Base-by-base conservation (phyloP, 2,797 vertebrate species). In the Alosa sapidissima region DNA sequence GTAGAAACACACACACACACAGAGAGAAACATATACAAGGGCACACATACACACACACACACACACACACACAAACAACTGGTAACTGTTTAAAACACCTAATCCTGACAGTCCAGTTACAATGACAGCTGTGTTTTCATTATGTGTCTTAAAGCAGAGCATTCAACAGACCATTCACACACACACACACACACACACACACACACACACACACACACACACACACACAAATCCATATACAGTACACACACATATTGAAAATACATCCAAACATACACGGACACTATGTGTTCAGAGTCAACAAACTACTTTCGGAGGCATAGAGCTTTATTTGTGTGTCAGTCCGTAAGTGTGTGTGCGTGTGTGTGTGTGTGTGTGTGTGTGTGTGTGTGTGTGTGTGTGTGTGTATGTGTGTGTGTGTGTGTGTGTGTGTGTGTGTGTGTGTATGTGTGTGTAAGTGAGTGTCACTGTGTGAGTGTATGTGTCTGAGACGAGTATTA, bases 401-500 rank as follows among this genome's bases (percentile, higher is more conserved):
- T 47, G 16, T 4, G 65, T 41, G 68, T 72, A 21, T 28, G 2
- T 62, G 60, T n/a, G 62, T 36, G 62, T 33, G 9, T 33, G 62
- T 36, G 62, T 68, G 62, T 68, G 62, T 68, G 28, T 68, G 11
- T 72, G 65, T 72, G 10, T 14, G 28, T 36, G 65, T 41, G 36
- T 72, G 24, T 47, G 41, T 78, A 72, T 45, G 41, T n/a, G 19
- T 78, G 72, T 47, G 16, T 4, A 6, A 21, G 6, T 21, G 36
- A 6, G 19, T 78, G 72, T 78, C 36, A 6, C 1, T 78, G 41
- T 78, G 36, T 45, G 72, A 2, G 41, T 47, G 72, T 47, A 36
- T 78, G 41, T 47, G 36, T 45, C 33, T 45, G 72, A 78, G 72
- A 78, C 19, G 78, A 84, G 83, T 54, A 51, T 81, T 84, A 84